phyloP scores from a whole-genome alignment of 2,888 invertebrate genomes.

The Orthosia cruda region DNA sequence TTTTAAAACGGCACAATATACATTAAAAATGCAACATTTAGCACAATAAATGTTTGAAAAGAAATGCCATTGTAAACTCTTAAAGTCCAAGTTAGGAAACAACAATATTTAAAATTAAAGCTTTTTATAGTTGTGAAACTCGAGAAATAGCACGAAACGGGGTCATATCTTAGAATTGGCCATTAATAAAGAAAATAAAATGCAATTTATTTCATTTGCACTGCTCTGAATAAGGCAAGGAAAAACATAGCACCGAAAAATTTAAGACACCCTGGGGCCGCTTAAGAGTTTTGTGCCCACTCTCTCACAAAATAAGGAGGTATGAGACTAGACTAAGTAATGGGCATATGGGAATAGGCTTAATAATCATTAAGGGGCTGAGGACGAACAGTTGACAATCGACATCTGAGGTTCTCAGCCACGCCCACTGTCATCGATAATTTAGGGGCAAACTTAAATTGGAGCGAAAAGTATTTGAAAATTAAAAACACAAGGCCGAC shows the following conservation, averaged over 20 bases:
- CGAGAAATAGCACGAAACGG: conserved; percentile 18
- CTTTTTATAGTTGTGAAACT: conserved; percentile 34
- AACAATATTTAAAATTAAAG: conserved; percentile 52
- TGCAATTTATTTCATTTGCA: background rate
- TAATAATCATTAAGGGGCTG: too few species aligned
- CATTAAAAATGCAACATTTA: conserved; percentile 18
- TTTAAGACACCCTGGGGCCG: background rate
- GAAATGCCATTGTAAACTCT: conserved; percentile 36
- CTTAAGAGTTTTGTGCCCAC: background rate
- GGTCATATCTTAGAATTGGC: conserved; percentile 10
- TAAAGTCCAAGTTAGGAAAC: conserved; percentile 43
- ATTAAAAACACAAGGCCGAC: too few species aligned
- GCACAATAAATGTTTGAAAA: conserved; percentile 30
- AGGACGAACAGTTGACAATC: too few species aligned
- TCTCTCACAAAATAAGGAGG: background rate
- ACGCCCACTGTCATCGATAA: too few species aligned
- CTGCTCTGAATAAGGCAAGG: background rate
- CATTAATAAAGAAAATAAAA: conserved; percentile 7
- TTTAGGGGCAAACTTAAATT: too few species aligned
- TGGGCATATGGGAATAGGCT: too few species aligned
- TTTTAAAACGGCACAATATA: conserved; percentile 10
- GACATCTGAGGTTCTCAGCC: too few species aligned
- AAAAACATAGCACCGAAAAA: background rate
- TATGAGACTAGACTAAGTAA: background rate
- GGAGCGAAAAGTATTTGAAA: too few species aligned